Evolutionary conservation across 2,797 vertebrate genomes (phyloP), one percentile per base, ranked within the genome.

Genomic region (Hoplostethus atlanticus): DNA sequence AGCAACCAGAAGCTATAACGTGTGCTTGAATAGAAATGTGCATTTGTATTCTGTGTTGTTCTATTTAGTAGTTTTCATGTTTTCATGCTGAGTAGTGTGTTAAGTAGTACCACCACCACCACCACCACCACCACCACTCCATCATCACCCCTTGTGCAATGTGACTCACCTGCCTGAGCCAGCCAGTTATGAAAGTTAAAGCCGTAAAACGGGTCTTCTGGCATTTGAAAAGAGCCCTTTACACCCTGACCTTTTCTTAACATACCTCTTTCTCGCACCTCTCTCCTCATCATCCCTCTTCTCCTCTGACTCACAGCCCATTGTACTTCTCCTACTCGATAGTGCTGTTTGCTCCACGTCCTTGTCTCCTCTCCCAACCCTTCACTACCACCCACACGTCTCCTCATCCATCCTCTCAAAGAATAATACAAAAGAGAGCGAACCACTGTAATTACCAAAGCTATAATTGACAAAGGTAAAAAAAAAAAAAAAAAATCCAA

Each of bases 371-470:
- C 79, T 64, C 72, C 73, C 65, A 68, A 73, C 66, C 68, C 68
- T 81, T 77, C 71, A 58, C 77, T 70, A 84, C 90, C 89, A 81
- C 90, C 91, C 90, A 93, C 90, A 82, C 67, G 70, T 83, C 82
- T 91, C 87, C 73, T 84, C 88, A 90, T 85, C 82, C 84, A 78
- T 89, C 85, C 89, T 84, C 76, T 85, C 66, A 0, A 62, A 83
- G 87, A 88, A 88, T 85, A 89, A 87, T 77, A 56, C 76, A 54
- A 75, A 64, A 47, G 81, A 77, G 66, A 57, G 51, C 72, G 68
- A 82, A 86, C 61, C 15, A 73, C 80, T 80, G 69, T 83, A 84
- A 91, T 87, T 83, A 81, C 68, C 67, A 54, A 12, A 17, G 68
- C 57, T 64, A 28, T 61, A 74, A 82, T 68, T 85, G 64, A 15